Conservation (phyloP, 2,797 vertebrate species). For the Salarias fasciatus region DNA sequence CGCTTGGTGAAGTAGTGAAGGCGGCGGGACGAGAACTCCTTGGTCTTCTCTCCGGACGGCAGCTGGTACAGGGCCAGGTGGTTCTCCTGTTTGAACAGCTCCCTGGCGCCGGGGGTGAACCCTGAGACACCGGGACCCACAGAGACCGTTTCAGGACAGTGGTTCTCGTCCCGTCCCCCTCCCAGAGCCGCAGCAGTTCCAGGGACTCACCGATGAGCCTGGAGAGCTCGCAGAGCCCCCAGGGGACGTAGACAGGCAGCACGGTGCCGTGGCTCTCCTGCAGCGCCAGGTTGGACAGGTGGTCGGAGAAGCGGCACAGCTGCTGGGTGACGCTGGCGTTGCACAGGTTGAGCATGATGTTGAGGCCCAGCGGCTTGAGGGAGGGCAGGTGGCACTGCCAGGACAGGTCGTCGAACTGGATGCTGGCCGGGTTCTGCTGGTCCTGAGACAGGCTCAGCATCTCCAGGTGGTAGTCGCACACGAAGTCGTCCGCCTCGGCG, state of each 20-base stretch:
- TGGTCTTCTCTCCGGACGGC: constrained; percentile 90
- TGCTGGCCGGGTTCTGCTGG: constrained; percentile 97
- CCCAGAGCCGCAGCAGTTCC: too few species aligned
- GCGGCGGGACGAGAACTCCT: constrained; percentile 88
- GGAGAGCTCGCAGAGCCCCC: constrained; percentile 98
- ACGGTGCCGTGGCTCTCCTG: constrained; percentile 92
- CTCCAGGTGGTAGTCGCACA: constrained; percentile 97
- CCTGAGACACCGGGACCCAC: constrained; percentile 75
- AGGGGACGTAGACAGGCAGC: constrained; percentile 92
- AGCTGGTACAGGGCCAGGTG: constrained; percentile 95
- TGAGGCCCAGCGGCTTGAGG: constrained; percentile 96
- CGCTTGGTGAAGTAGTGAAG: constrained; percentile 90
- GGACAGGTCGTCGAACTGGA: constrained; percentile 97
- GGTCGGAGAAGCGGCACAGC: constrained; percentile 95
- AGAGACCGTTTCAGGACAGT: not conserved
- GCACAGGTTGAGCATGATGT: constrained; percentile 96
- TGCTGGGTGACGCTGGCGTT: constrained; percentile 90
- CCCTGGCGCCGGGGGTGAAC: constrained; percentile 96
- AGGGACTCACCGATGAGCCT: constrained; percentile 91
- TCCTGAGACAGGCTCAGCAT: constrained; percentile 98
- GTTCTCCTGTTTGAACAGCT: constrained; percentile 96
- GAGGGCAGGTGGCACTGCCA: constrained; percentile 97
- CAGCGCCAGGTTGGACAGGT: constrained; percentile 94
- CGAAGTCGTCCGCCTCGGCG: constrained; percentile 92
- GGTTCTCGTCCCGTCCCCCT: too few species aligned